A percentile compares a stretch with the other conserved stretches of the same genome.
Evolutionary conservation across 1,140 invertebrate species (phyloP).

Genomic region (Eupeodes corollae): DNA sequence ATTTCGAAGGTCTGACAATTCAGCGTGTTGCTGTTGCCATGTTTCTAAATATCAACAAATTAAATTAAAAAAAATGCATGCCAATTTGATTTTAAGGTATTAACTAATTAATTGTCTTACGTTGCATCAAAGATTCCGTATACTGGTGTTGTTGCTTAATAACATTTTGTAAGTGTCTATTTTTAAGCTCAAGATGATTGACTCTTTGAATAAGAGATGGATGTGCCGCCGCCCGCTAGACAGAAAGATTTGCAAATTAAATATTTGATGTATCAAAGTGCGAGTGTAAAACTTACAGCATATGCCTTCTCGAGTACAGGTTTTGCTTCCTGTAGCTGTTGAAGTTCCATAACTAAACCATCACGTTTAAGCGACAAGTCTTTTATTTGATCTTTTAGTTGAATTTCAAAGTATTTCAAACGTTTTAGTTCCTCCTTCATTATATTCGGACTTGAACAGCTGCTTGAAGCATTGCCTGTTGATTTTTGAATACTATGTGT

Average conservation of each 20-base stretch:
- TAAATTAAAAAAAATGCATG: not conserved
- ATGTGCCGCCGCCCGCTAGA: slow-evolving; percentile 32
- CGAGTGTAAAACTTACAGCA: slow-evolving; percentile 22
- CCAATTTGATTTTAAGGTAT: not conserved
- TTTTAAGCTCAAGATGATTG: slow-evolving; percentile 45
- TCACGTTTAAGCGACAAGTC: slow-evolving; percentile 39
- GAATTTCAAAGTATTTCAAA: slow-evolving; percentile 37
- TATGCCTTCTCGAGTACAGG: slow-evolving; percentile 35
- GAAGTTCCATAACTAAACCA: slow-evolving; percentile 39
- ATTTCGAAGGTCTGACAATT: slow-evolving; percentile 46
- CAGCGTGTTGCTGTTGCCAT: slow-evolving; percentile 50
- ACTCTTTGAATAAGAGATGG: slow-evolving; percentile 32
- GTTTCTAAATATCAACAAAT: slow-evolving; percentile 41
- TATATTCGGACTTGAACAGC: slow-evolving; percentile 17
- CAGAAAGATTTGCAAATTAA: not conserved
- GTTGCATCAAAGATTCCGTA: slow-evolving; percentile 50
- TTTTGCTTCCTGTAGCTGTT: slow-evolving; percentile 40
- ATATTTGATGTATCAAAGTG: not conserved
- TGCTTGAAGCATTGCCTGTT: not conserved
- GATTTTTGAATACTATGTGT: slow-evolving; percentile 10
- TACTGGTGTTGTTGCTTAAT: slow-evolving; percentile 52
- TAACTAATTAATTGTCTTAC: slow-evolving; percentile 39
- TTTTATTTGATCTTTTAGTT: slow-evolving; percentile 38
- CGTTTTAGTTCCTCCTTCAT: slow-evolving; percentile 37
- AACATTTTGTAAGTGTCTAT: slow-evolving; percentile 47